Evolutionary conservation across 2,113 vertebrate species (phyloP), one percentile per base, ranked within the genome.

Genomic region (Isurus oxyrinchus): DNA sequence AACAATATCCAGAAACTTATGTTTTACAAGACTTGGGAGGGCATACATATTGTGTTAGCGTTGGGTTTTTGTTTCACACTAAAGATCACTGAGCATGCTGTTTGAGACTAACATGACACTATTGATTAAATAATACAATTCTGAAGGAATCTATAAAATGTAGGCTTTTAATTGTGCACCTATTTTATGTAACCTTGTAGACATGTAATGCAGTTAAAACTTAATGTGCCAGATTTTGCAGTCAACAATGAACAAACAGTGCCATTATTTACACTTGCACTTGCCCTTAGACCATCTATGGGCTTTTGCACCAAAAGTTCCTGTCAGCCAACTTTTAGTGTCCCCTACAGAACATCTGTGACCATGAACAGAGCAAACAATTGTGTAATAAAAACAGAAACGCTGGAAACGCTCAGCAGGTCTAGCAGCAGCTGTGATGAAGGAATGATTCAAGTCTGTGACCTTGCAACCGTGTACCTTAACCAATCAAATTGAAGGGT

Each of bases 121-220:
- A 23, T 86, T 86, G 40, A 86, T 49, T 86, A 44, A 87, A 19
- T 53, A 25, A 87, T 49, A 21, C 84, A 44, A 25, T 23, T 87
- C 19, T 87, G 44, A 87, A 87, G 21, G 19, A 53, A 23, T 44
- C 14, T 23, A 49, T n/a, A 81, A 81, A 10, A 13, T 81, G 49
- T 19, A 53, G 44, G 44, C 21, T 25, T 87, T 87, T 53, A 87
- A 53, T 87, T 87, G 44, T 87, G 44, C 21, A 23, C 21, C 16
- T 44, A 87, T 49, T 49, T 53, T 87, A 8, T 87, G 21, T 87
- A 87, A 87, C 44, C 49, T 69, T 87, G 87, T 4, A 0, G 25
- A 90, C 7, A 57, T 90, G 57, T 90, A 90, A 90, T 90, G 53
- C 53, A 90, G 23, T 90, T 90, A 90, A 57, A 90, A 90, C 25